Conservation (phyloP, 2,113 vertebrate genomes). For the Garra rufa region DNA sequence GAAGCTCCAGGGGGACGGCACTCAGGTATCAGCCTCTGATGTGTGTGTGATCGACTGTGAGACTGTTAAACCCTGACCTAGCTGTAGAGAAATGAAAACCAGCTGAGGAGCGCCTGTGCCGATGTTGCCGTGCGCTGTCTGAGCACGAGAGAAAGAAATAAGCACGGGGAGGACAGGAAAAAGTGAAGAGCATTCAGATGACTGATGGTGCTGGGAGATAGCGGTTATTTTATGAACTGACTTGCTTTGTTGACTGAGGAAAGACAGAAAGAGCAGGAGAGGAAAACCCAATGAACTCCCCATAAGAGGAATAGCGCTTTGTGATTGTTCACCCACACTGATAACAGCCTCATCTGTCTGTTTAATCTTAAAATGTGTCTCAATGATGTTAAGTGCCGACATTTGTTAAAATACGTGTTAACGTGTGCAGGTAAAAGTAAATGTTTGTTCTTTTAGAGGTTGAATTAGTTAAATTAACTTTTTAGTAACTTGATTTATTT, state of each 20-base stretch:
- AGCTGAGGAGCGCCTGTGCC: slow-evolving; percentile 62
- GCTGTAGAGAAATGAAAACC: slow-evolving; percentile 68
- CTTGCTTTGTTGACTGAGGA: slow-evolving; percentile 1
- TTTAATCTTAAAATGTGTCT: slow-evolving; percentile 10
- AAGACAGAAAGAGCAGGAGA: slow-evolving; percentile 56
- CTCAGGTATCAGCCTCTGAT: slow-evolving; percentile 65
- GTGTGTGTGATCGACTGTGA: slow-evolving; percentile 61
- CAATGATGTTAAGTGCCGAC: neutral
- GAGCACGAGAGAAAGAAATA: slow-evolving; percentile 51
- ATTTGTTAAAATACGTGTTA: neutral
- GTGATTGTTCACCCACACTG: neutral
- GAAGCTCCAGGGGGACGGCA: slow-evolving; percentile 56
- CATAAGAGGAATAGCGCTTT: slow-evolving; percentile 23
- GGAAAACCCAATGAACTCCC: slow-evolving; percentile 43
- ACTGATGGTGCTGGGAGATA: slow-evolving; percentile 6
- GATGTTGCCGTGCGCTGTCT: slow-evolving; percentile 60
- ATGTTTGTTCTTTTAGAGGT: neutral
- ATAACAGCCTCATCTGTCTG: neutral
- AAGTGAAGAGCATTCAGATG: slow-evolving; percentile 16
- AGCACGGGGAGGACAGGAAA: slow-evolving; percentile 16
- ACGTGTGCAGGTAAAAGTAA: neutral
- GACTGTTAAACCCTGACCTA: slow-evolving; percentile 63
- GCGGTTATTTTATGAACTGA: slow-evolving; percentile 16
- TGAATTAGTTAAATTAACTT: neutral
- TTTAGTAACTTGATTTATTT: neutral